phyloP scores from a whole-genome alignment of 2,797 vertebrate genomes.

The Salarias fasciatus region DNA sequence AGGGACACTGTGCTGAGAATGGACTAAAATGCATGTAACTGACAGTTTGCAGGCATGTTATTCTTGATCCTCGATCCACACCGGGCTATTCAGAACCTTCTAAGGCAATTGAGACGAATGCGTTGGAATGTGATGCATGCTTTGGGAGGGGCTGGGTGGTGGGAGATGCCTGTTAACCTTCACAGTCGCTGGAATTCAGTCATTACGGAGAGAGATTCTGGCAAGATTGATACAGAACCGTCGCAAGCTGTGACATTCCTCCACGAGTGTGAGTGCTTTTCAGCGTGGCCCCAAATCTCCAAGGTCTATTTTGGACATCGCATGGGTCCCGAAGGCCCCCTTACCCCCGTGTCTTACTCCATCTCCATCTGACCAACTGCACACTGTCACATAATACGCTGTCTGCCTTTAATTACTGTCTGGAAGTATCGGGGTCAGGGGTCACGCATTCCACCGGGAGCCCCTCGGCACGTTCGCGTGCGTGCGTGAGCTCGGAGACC shows the following conservation, averaged over 20 bases:
- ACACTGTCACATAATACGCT: slow-evolving; percentile 74
- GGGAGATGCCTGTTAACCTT: slow-evolving; percentile 61
- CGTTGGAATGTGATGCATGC: slow-evolving; percentile 56
- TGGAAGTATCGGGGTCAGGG: slow-evolving; percentile 71
- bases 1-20: too few relatives aligned
- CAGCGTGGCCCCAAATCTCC: slow-evolving; percentile 54
- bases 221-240: slow-evolving; percentile 57
- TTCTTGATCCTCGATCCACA: slow-evolving; percentile 50
- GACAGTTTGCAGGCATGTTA: slow-evolving; percentile 26
- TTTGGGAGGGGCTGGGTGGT: slow-evolving; percentile 24
- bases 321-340: slow-evolving; percentile 64
- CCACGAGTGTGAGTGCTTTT: slow-evolving; percentile 57
- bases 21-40: neutral
- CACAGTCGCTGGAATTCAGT: slow-evolving; percentile 55
- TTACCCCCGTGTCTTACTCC: slow-evolving; percentile 48
- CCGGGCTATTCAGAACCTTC: slow-evolving; percentile 44
- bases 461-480: slow-evolving; percentile 40
- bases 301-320: slow-evolving; percentile 66
- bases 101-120: slow-evolving; percentile 57
- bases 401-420: slow-evolving; percentile 79
- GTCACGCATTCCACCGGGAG: slow-evolving; percentile 69
- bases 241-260: slow-evolving; percentile 73
- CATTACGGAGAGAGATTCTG: slow-evolving; percentile 61
- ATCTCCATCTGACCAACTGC: slow-evolving; percentile 71
- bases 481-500: slow-evolving; percentile 23